Evolutionary conservation across 1,140 invertebrate species (phyloP).

Genomic region (Drosophila ananassae): DNA sequence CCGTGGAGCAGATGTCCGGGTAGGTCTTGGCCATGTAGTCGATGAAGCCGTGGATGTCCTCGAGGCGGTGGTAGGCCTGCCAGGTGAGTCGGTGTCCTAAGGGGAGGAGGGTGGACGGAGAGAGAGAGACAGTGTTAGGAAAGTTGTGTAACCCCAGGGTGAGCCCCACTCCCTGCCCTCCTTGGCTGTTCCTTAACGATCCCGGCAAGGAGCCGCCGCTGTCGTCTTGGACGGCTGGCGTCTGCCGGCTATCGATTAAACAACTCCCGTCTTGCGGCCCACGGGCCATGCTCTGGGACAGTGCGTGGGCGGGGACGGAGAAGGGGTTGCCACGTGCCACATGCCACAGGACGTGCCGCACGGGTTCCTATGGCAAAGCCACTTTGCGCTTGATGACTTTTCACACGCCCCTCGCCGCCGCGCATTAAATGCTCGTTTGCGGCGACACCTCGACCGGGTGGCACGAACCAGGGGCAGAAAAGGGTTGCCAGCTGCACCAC

Average conservation of each 20-base stretch:
- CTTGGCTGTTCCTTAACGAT: conserved; percentile 1
- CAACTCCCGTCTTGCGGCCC: conserved; percentile 56
- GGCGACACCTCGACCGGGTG: conserved; percentile 55
- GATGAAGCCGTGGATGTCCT: conserved; percentile 90
- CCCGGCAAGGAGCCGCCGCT: conserved; percentile 5
- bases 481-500: conserved; percentile 31
- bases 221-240: conserved; percentile 21
- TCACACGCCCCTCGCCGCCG: conserved; percentile 57
- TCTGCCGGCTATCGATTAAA: conserved; percentile 64
- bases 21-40: conserved; percentile 90
- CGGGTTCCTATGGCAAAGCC: conserved; percentile 57
- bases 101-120: background rate
- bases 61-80: conserved; percentile 90
- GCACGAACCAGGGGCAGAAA: background rate
- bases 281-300: conserved; percentile 10
- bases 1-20: conserved; percentile 88
- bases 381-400: conserved; percentile 74
- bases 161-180: background rate
- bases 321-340: background rate
- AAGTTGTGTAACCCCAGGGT: conserved; percentile 2
- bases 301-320: conserved; percentile 23
- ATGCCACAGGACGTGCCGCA: conserved; percentile 20
- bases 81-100: conserved; percentile 92
- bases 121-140: background rate
- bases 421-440: conserved; percentile 76